Evolutionary conservation across 1,140 invertebrate species (phyloP).

Genomic region (Ylistrum balloti): DNA sequence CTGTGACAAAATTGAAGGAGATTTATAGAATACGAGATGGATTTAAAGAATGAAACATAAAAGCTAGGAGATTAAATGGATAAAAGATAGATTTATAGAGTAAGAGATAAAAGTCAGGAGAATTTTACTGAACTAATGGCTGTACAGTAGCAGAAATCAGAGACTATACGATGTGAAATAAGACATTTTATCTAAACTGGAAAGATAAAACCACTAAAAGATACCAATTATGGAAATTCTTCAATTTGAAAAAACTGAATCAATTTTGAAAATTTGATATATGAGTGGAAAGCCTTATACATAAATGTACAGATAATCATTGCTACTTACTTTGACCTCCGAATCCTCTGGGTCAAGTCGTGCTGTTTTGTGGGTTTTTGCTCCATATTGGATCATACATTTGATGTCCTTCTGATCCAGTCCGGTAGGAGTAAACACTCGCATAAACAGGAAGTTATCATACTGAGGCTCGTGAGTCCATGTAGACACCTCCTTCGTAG

Average conservation of each 20-base stretch:
- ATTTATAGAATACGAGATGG: no score
- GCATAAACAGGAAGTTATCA: constrained; percentile 75
- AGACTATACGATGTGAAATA: no score
- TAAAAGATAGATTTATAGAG: no score
- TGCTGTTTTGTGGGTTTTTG: constrained; percentile 76
- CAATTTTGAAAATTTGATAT: not conserved
- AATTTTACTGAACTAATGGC: no score
- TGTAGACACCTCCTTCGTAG: constrained; percentile 68
- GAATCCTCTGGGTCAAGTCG: constrained; percentile 65
- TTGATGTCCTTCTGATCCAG: constrained; percentile 73
- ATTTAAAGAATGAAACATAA: no score
- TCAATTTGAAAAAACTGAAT: no score
- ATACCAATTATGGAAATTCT: no score
- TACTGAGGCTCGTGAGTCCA: constrained; percentile 78
- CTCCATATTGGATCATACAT: constrained; percentile 76
- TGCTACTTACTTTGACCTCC: constrained; percentile 45
- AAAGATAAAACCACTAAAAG: no score
- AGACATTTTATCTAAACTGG: no score
- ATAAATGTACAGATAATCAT: not conserved
- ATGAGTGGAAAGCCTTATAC: not conserved
- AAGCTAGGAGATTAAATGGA: no score
- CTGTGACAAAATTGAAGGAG: not conserved
- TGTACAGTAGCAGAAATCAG: no score
- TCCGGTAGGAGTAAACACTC: constrained; percentile 77
- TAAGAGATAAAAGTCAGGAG: no score